A percentile compares a stretch with the other conserved stretches of the same genome.
phyloP scores from a whole-genome alignment of 2,113 vertebrate genomes.

The Turdus rufiventris region DNA sequence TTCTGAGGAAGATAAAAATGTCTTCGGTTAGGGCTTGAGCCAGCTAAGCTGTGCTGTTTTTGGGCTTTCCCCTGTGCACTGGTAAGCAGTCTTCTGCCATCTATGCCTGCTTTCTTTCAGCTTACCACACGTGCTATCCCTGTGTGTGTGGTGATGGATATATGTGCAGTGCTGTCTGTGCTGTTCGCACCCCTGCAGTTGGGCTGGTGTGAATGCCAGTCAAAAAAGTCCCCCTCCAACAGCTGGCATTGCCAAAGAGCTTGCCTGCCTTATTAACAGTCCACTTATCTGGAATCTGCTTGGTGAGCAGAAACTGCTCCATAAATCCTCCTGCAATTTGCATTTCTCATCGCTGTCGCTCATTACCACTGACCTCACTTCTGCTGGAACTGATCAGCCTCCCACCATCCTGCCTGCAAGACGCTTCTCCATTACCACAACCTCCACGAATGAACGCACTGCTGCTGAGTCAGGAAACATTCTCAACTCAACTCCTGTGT shows the following conservation, averaged over 20 bases:
- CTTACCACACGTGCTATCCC: neutral
- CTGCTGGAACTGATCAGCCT: conserved; percentile 33
- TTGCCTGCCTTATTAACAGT: conserved; percentile 75
- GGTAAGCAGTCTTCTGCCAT: neutral
- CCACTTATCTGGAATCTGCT: conserved; percentile 75
- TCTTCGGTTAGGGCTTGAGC: neutral
- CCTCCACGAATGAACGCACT: neutral
- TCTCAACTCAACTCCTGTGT: neutral
- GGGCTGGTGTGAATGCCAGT: neutral
- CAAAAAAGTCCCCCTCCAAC: conserved; percentile 43
- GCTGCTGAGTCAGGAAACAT: conserved; percentile 44
- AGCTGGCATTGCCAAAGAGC: conserved; percentile 69
- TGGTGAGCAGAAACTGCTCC: conserved; percentile 73
- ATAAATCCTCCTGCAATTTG: conserved; percentile 76
- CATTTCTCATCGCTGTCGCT: conserved; percentile 63
- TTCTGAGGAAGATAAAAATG: neutral
- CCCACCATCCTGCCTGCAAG: conserved; percentile 12
- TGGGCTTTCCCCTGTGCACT: neutral
- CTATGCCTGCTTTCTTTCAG: neutral
- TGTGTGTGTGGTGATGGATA: neutral
- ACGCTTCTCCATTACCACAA: conserved; percentile 37
- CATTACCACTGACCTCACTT: conserved; percentile 70
- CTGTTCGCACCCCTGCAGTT: conserved; percentile 31
- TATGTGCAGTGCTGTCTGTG: neutral
- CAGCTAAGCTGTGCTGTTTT: neutral